Evolutionary conservation across 2,888 invertebrate genomes (phyloP), one percentile per base, ranked within the genome.

Genomic region (Formica aserva): DNA sequence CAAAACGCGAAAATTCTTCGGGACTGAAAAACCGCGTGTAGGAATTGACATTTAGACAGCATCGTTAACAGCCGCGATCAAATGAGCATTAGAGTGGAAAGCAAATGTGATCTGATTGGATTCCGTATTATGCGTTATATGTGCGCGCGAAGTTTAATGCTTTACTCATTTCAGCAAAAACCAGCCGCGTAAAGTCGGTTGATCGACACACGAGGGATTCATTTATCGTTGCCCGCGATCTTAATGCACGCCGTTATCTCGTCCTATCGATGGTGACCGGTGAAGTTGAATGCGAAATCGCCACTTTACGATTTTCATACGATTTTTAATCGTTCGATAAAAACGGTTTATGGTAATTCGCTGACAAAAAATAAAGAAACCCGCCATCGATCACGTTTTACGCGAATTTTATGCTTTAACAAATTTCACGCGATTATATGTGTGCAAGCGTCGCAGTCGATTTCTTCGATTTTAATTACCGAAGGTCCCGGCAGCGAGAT

Each of bases 181-280:
- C 60, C 60, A 45, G 74, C 26, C 35, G 60, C 13, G 72, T 22
- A 32, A 60, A 45, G 78, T 60, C 41, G 26, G 15, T 60, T 38
- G 57, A 62, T 80, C 78, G 78, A 60, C 78, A n/a, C 41, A 32
- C 78, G 67, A 75, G 63, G 82, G 82, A 86, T 86, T 45, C 78
- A 75, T 80, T 52, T 88, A 87, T 87, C 88, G 83, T 3, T 38
- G 22, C 48, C 11, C 52, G 71, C 41, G 78, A 87, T 87, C 87
- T 85, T 86, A 86, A 87, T 84, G 78, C 82, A 77, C 35, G 48
- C 60, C 72, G 85, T 77, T 82, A 77, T 72, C 82, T 83, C 67
- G 32, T 77, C 41, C 55, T 57, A 57, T 62, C 55, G 62, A 52
- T 52, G 60, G 78, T 69, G 87, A 85, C 52, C 85, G 74, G 57